Base-by-base conservation (phyloP, 2,113 vertebrate genomes). In the Platysternon megacephalum region DNA sequence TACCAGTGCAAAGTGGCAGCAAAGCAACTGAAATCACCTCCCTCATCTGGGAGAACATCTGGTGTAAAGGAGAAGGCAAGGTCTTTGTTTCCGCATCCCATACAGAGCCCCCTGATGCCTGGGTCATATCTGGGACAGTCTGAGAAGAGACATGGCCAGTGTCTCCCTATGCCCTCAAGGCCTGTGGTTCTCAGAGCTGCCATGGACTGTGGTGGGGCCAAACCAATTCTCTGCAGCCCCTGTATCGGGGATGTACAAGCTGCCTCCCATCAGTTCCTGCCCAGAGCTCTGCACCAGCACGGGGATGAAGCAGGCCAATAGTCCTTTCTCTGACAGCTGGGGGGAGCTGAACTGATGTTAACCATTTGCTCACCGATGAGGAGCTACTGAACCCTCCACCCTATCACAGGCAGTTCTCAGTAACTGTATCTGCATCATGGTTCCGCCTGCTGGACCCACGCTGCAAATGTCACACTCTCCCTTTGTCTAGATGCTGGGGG, bases 101-200 rank as follows among this genome's bases (percentile, higher is more conserved):
- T 21, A 8, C 12, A 12, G 28, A 58, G 11, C 28, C 65, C 82
- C 24, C 58, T 28, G 16, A 7, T 6, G 21, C 5, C 29, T 0
- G 7, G 10, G 7, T 7, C 49, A 68, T 35, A 17, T 39, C 84
- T 16, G 10, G 6, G 39, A 11, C 87, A 55, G 21, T 6, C 21
- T 48, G 39, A 56, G 29, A 83, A 93, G 72, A 21, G 19, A 1
- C 1, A 5, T 19, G 51, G 39, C 51, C 91, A 0, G 0, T 17
- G 72, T 17, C 84, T 39, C 51, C 21, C 48, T 39, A 39, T 14
- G 44, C 32, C 81, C 48, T 35, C 68, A 79, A 81, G 85, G 4
- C 5, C 72, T 79, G 4, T 32, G 55, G 22, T 3, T 44, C 1
- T 0, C 74, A 28, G 24, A n/a, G 53, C 72, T 92, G 81, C 9